phyloP scores from a whole-genome alignment of 1,140 invertebrate species.

The Camponotus vicinus region DNA sequence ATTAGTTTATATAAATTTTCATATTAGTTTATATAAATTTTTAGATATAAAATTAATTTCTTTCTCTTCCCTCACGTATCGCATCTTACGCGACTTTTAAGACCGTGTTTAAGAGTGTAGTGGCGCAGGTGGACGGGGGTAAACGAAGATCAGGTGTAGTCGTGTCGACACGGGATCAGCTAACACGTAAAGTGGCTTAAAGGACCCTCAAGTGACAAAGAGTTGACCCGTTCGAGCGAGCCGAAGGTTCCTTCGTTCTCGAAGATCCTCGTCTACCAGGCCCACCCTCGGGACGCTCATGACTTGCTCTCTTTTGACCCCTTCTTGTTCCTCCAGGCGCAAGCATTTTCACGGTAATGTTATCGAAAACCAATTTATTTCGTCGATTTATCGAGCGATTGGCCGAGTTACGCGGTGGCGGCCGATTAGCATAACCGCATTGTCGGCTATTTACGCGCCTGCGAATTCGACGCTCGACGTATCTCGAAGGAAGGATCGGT shows the following conservation, averaged over 20 bases:
- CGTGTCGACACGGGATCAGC: slow-evolving; percentile 68
- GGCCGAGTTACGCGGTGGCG: slow-evolving; percentile 6
- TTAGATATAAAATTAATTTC: neutral
- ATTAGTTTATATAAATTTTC: neutral
- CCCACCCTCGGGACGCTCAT: neutral
- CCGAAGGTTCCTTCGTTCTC: slow-evolving; percentile 39
- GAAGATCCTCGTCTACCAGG: slow-evolving; percentile 52
- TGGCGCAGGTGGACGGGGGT: neutral
- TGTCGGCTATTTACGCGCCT: slow-evolving; percentile 51
- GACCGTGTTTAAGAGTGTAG: slow-evolving; percentile 2
- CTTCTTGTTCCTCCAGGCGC: neutral
- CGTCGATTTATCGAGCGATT: slow-evolving; percentile 52
- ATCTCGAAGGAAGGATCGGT: slow-evolving; percentile 19
- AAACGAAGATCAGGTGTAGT: slow-evolving; percentile 65
- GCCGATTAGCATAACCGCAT: slow-evolving; percentile 36
- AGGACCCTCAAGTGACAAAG: slow-evolving; percentile 71
- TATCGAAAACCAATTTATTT: slow-evolving; percentile 65
- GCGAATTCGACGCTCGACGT: slow-evolving; percentile 19
- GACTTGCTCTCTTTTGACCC: slow-evolving; percentile 43
- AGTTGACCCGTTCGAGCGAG: slow-evolving; percentile 39
- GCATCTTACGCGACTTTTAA: neutral
- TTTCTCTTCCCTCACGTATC: no score
- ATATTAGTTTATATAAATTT: neutral
- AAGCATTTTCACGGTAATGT: slow-evolving; percentile 54
- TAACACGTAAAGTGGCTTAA: slow-evolving; percentile 65